A percentile compares a stretch with the other conserved stretches of the same genome.
Evolutionary conservation across 1,140 invertebrate species (phyloP).

Genomic region (Drosophila bocqueti): DNA sequence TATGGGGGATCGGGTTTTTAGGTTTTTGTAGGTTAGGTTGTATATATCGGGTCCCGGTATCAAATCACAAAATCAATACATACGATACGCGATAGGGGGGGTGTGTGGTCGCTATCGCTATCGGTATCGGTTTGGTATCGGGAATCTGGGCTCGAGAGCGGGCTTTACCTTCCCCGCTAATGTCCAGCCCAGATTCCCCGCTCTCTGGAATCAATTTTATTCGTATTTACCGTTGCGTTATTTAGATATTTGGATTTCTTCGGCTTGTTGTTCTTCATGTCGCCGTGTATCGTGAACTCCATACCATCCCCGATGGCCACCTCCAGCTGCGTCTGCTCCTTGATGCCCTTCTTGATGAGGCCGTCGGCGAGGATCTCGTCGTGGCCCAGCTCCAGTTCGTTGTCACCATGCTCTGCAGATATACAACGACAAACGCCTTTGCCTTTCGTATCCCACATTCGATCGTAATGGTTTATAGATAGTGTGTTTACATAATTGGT

Average conservation of each 20-base stretch:
- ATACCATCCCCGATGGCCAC: conserved; percentile 95
- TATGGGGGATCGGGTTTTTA: conserved; percentile 5
- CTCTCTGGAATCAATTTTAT: conserved; percentile 19
- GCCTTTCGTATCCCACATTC: conserved; percentile 84
- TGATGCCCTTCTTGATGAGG: conserved; percentile 93
- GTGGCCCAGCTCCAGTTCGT: conserved; percentile 88
- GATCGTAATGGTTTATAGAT: conserved; percentile 65
- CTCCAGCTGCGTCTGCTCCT: conserved; percentile 94
- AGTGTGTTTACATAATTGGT: conserved; percentile 62
- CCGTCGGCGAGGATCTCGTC: conserved; percentile 94
- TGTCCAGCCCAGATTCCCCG: not conserved
- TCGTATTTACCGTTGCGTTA: conserved; percentile 88
- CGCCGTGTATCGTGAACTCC: conserved; percentile 95
- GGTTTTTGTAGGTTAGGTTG: not conserved
- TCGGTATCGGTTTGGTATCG: not conserved
- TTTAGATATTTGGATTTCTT: conserved; percentile 91
- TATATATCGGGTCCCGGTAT: conserved; percentile 9
- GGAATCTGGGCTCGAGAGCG: not conserved
- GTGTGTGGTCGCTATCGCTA: not conserved
- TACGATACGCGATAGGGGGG: not conserved
- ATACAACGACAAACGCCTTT: conserved; percentile 87
- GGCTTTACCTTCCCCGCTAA: not conserved
- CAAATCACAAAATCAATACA: conserved; percentile 16
- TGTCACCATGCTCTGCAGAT: conserved; percentile 88
- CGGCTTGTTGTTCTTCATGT: conserved; percentile 90